Evolutionary conservation across 2,113 vertebrate species (phyloP).

Genomic region (Progne subis): DNA sequence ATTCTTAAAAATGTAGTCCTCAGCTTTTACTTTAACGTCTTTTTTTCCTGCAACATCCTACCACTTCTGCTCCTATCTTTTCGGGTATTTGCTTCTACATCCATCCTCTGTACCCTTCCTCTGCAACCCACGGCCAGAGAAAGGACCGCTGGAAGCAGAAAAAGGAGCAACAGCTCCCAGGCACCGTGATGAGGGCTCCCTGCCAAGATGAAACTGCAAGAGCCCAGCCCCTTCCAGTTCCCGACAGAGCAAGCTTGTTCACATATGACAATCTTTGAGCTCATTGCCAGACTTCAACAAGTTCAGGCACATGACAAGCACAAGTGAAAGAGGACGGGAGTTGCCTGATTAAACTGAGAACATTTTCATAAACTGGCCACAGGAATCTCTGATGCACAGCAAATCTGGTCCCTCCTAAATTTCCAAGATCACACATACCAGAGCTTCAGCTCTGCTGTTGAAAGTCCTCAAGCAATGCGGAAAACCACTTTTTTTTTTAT

Average conservation of each 20-base stretch:
- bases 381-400: not conserved
- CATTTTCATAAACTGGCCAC: not conserved
- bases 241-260: not conserved
- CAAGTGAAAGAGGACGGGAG: not conserved
- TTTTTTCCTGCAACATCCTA: not conserved
- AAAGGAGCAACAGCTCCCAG: not conserved
- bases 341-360: not conserved
- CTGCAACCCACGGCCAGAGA: not conserved
- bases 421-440: not conserved
- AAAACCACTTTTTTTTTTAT: not conserved
- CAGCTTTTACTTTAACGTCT: not conserved
- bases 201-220: not conserved
- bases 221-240: not conserved
- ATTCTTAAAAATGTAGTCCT: not conserved
- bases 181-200: not conserved
- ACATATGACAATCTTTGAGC: not conserved
- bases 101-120: not conserved
- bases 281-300: not conserved
- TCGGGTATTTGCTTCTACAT: not conserved
- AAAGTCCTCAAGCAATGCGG: not conserved
- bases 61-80: not conserved
- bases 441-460: not conserved
- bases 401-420: not conserved
- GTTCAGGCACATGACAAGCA: not conserved
- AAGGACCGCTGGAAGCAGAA: not conserved